These are phyloP conservation scores for Calameuta idolon DNA, from an alignment of 2,888 invertebrate genomes.

Conservation along the genomic window DNA sequence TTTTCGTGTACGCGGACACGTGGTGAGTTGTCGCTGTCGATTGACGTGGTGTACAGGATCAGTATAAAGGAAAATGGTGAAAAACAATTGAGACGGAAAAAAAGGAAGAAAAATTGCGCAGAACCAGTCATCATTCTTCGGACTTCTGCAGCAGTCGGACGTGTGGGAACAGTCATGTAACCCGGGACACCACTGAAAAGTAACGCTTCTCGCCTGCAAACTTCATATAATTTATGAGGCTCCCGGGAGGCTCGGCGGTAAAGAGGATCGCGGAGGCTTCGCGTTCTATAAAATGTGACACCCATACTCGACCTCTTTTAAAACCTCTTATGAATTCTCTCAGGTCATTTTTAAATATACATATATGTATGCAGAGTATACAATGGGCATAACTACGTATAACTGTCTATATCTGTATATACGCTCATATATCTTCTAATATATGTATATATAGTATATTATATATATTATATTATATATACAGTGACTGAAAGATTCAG, in stretches of 20 bases:
- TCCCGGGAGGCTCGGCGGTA: conserved; percentile 36
- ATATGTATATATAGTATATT: too few relatives aligned
- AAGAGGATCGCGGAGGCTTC: conserved; percentile 25
- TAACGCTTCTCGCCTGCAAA: conserved; percentile 34
- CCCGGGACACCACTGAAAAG: conserved; percentile 7
- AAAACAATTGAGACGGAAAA: neutral
- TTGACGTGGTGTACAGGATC: neutral
- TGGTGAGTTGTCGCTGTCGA: neutral
- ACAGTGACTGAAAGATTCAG: too few relatives aligned
- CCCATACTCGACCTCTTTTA: conserved; percentile 14
- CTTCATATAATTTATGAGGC: conserved; percentile 47
- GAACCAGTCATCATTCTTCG: neutral
- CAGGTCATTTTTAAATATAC: neutral
- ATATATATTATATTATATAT: too few relatives aligned
- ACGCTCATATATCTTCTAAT: neutral
- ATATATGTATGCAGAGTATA: neutral
- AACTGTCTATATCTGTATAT: neutral
- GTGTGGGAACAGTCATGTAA: conserved; percentile 1
- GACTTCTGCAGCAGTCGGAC: neutral
- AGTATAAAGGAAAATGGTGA: neutral
- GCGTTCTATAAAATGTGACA: conserved; percentile 33
- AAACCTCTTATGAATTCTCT: conserved; percentile 9
- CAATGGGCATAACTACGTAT: neutral
- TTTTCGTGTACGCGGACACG: neutral
- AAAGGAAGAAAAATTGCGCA: neutral